Evolutionary conservation across 2,888 invertebrate species (phyloP), one percentile per base, ranked within the genome.

Genomic region (Tetranychus truncatus): DNA sequence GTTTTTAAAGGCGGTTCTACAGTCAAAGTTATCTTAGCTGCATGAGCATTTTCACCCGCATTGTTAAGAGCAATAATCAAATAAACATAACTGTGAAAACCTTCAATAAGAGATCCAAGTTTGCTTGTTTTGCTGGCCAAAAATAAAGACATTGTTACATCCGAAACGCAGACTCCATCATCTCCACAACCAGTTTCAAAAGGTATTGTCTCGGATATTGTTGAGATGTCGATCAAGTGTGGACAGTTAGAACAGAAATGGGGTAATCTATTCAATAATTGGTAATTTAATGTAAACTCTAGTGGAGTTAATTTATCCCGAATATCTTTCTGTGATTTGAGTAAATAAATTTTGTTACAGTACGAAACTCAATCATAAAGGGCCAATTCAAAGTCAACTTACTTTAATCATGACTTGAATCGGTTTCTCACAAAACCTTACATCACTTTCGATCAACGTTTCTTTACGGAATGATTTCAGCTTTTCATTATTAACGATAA

Each of bases 111-210:
- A 1, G 45, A 72, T 45, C 11, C 5, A 5, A 69, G 11, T 20
- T 11, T 20, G 9, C 34, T 21, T 24, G 11, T 6, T 69, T 69
- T 11, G 20, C 34, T 11, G 20, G 11, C 9, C 44, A 72, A 45
- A 34, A 34, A 34, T n/a, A 72, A n/a, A 24, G 44, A 15, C 9
- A 72, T n/a, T 1, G 20, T 34, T 15, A 72, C 20, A 45, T 72
- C 72, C 1, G 72, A 44, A 20, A 15, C 20, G 20, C 72, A 72
- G 1, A 24, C 18, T 15, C 34, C 20, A 46, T 72, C 72, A 34
- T 15, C n/a, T 6, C 72, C 72, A 72, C 72, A 72, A 5, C 72
- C 72, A n/a, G 34, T 72, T 45, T 72, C 72, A 44, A 72, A 72
- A 72, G 44, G 15, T 34, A 72, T 45, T 20, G 21, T 11, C 15